Percentiles rank a stretch among this genome's conserved stretches.
phyloP scores from a whole-genome alignment of 2,797 vertebrate species.

The Myoxocephalus aenaeus region DNA sequence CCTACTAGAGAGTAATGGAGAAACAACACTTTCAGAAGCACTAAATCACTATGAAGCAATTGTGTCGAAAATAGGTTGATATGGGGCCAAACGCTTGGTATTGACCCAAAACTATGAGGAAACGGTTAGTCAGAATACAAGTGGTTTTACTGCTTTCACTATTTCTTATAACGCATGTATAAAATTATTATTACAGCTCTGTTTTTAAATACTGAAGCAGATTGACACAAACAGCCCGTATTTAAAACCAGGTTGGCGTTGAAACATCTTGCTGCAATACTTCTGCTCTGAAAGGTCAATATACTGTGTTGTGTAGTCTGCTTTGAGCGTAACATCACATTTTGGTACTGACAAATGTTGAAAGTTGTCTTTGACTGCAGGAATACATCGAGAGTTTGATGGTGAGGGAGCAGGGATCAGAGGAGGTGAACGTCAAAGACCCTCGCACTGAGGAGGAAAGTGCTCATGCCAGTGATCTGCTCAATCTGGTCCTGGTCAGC shows the following conservation, averaged over 20 bases:
- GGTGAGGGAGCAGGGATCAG: constrained; percentile 81
- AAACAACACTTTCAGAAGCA: not conserved
- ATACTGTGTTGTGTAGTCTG: no score
- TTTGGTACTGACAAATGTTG: constrained; percentile 5
- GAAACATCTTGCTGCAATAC: not conserved
- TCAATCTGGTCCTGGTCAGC: constrained; percentile 84
- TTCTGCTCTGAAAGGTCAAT: not conserved
- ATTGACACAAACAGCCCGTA: not conserved
- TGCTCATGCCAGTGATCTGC: constrained; percentile 79
- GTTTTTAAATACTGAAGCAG: not conserved
- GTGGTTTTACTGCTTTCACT: not conserved
- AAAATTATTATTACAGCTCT: constrained; percentile 1
- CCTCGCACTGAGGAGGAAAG: constrained; percentile 84
- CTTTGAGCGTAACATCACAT: not conserved
- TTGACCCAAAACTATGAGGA: not conserved
- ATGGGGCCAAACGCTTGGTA: not conserved
- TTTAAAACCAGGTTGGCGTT: not conserved
- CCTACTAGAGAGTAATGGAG: not conserved
- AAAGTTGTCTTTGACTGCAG: constrained; percentile 73
- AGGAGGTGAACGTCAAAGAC: constrained; percentile 87
- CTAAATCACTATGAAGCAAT: not conserved
- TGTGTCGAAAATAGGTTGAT: not conserved
- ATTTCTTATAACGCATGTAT: not conserved
- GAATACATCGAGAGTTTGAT: constrained; percentile 88
- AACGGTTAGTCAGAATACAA: not conserved